Percentiles rank a stretch among this genome's conserved stretches.
Conservation (phyloP, 2,797 vertebrate genomes). For the Masticophis lateralis region DNA sequence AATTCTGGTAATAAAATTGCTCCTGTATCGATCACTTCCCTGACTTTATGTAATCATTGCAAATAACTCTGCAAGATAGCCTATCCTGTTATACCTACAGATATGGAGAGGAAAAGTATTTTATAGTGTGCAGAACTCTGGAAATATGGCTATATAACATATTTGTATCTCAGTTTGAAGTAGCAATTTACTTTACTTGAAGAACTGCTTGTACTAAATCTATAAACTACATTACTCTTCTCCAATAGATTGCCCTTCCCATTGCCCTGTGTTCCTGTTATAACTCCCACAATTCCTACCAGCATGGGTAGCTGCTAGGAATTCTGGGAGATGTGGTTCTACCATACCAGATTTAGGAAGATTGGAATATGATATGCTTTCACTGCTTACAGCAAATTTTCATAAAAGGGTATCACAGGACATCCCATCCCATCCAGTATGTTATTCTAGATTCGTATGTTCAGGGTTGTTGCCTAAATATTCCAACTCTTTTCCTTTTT, state of each 20-base stretch:
- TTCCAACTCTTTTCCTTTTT: background rate
- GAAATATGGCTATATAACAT: background rate
- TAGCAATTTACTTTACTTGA: background rate
- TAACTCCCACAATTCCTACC: background rate
- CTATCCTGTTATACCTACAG: accelerated
- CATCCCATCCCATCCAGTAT: background rate
- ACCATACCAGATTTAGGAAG: background rate
- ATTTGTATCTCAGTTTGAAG: background rate
- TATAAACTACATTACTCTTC: background rate
- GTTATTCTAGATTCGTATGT: background rate
- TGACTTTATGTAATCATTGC: conserved; percentile 17
- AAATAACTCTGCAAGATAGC: conserved; percentile 14
- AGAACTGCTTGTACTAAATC: background rate
- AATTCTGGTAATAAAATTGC: conserved; percentile 46
- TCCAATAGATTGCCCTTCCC: background rate
- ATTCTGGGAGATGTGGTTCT: background rate
- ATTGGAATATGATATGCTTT: background rate
- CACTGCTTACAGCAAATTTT: background rate
- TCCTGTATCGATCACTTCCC: conserved; percentile 13
- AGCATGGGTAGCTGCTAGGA: background rate
- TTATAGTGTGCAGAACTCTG: background rate
- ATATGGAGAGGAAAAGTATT: background rate
- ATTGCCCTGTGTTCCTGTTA: background rate
- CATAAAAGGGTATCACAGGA: background rate
- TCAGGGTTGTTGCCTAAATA: background rate